Evolutionary conservation across 2,888 invertebrate species (phyloP).

Genomic region (Esperia sulphurella): DNA sequence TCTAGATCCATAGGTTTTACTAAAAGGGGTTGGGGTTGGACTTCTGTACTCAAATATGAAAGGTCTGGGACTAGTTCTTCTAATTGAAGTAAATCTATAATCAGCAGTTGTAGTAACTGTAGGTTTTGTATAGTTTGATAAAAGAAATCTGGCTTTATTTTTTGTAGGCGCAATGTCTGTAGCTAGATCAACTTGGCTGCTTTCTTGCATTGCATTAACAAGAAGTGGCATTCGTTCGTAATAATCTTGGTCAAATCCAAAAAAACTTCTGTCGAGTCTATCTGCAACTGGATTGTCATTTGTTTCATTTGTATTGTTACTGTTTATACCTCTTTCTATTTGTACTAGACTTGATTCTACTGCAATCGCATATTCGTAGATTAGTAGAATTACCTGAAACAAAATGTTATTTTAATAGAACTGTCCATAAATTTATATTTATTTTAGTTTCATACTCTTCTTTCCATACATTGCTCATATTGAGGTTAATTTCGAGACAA

Average conservation of each 20-base stretch:
- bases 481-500: no score
- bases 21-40: slow-evolving; percentile 61
- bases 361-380: slow-evolving; percentile 72
- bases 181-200: slow-evolving; percentile 47
- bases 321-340: slow-evolving; percentile 33
- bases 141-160: slow-evolving; percentile 24
- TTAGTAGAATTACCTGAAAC: slow-evolving; percentile 73
- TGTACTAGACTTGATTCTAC: slow-evolving; percentile 69
- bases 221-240: slow-evolving; percentile 70
- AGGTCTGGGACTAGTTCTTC: slow-evolving; percentile 72
- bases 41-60: slow-evolving; percentile 66
- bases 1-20: slow-evolving; percentile 55
- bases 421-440: not conserved
- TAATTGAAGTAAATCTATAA: slow-evolving; percentile 32
- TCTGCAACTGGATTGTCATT: slow-evolving; percentile 57
- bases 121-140: slow-evolving; percentile 19
- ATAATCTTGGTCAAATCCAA: slow-evolving; percentile 70
- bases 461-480: no score
- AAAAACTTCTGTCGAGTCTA: slow-evolving; percentile 58
- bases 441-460: no score
- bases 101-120: slow-evolving; percentile 24
- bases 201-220: slow-evolving; percentile 70
- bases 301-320: slow-evolving; percentile 25
- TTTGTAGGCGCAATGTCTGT: slow-evolving; percentile 32
- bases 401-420: slow-evolving; percentile 7